Evolutionary conservation across 1,140 invertebrate species (phyloP).

Genomic region (Bicyclus anynana): DNA sequence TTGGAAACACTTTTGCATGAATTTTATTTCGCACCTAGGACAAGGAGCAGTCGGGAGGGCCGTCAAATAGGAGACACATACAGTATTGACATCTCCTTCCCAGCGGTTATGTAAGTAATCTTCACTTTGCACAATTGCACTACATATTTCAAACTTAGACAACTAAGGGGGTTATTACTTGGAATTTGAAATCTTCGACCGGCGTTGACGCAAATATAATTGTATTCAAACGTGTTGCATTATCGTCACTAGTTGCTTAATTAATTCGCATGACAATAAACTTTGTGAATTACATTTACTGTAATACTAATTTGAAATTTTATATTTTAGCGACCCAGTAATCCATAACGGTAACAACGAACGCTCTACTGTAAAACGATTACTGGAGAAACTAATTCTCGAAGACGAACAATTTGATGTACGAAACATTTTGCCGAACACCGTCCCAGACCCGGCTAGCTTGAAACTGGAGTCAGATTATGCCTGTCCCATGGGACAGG

Average conservation of each 20-base stretch:
- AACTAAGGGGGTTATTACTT: too few species aligned
- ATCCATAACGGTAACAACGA: conserved; percentile 91
- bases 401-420: conserved; percentile 96
- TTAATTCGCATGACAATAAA: too few species aligned
- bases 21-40: conserved; percentile 72
- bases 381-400: conserved; percentile 91
- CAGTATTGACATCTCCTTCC: conserved; percentile 93
- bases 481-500: conserved; percentile 94
- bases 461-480: conserved; percentile 92
- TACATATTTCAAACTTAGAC: too few species aligned
- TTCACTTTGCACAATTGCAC: conserved; percentile 39
- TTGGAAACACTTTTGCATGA: conserved; percentile 71
- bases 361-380: conserved; percentile 87
- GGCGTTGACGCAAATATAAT: too few species aligned
- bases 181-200: too few species aligned
- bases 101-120: conserved; percentile 91
- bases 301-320: conserved; percentile 5
- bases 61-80: conserved; percentile 88
- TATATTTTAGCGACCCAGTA: conserved; percentile 88
- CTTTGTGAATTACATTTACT: too few species aligned
- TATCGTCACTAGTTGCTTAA: too few species aligned
- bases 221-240: too few species aligned
- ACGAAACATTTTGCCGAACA: conserved; percentile 94
- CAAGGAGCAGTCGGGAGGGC: conserved; percentile 79
- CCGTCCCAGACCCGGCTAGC: conserved; percentile 94